Conservation (phyloP, 2,888 invertebrate species). For the Epinotia brunnichana region DNA sequence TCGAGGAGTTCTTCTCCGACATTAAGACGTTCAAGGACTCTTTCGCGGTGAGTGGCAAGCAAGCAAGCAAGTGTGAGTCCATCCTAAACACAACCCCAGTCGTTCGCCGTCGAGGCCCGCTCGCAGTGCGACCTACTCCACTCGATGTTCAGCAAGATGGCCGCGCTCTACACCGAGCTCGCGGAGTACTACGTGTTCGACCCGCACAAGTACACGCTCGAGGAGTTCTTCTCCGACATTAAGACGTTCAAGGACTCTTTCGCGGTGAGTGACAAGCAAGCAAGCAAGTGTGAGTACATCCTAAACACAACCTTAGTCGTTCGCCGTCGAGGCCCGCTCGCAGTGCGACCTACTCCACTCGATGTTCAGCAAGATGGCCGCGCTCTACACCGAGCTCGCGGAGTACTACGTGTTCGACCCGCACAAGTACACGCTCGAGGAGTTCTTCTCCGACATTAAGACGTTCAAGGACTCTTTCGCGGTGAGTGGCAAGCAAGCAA, state of each 20-base stretch:
- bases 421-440: conserved; percentile 96
- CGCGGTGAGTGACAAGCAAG: conserved; percentile 81
- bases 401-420: conserved; percentile 97
- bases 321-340: conserved; percentile 91
- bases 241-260: conserved; percentile 97
- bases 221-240: conserved; percentile 97
- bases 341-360: conserved; percentile 95
- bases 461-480: conserved; percentile 96
- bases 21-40: conserved; percentile 97
- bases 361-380: conserved; percentile 97
- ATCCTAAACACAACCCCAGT: conserved; percentile 68
- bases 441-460: conserved; percentile 97
- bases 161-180: conserved; percentile 90
- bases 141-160: conserved; percentile 97
- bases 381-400: conserved; percentile 91
- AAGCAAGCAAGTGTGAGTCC: too few species aligned
- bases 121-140: conserved; percentile 94
- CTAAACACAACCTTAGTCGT: conserved; percentile 78
- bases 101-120: conserved; percentile 91
- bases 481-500: conserved; percentile 76
- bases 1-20: conserved; percentile 98
- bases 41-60: conserved; percentile 86
- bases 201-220: conserved; percentile 95
- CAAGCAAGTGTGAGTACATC: conserved; percentile 47
- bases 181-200: conserved; percentile 97